Base-by-base conservation (phyloP, 2,888 invertebrate species). In the Oligia strigilis region DNA sequence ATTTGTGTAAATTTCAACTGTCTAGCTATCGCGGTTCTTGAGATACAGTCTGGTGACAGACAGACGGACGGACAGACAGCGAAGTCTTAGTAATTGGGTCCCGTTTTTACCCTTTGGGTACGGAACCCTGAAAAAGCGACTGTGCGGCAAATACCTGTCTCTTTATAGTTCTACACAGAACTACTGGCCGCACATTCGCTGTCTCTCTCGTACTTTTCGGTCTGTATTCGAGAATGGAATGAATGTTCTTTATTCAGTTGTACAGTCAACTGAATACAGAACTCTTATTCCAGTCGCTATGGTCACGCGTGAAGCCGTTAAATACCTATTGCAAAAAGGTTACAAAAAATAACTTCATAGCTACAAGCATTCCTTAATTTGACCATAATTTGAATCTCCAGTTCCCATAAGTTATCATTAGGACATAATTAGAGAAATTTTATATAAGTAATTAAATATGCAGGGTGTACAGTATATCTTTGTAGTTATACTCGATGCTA, bases 381-480 rank as follows among this genome's bases (percentile, higher is more conserved):
- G 36, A 46, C 46, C 23, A 36, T n/a, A 0, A 49, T 60, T 36
- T 60, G 17, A 17, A 74, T 75, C 36, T 46, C 58, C 46, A 40
- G n/a, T 70, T 29, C 19, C 9, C 71, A 71, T 70, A 43, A 36
- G 36, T 55, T 75, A 36, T 29, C 29, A 29, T 60, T 60, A 75
- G 58, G 13, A 58, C 29, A 23, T 36, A 36, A 60, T 60, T 75
- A 36, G 36, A 46, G 46, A 46, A 72, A 73, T 19, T 73, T 58
- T 73, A 60, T 36, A 17, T 14, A 58, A n/a, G 19, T 60, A 29
- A 74, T n/a, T 49, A 40, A 40, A 40, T 58, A 58, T 71, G n/a
- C 58, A 75, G 72, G 43, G 0, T 75, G 73, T 17, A 11, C 17
- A 46, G 58, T 72, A 36, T 72, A 55, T 29, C 52, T 75, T 72